Conservation (phyloP, 2,113 vertebrate genomes). For the Edolisoma coerulescens region DNA sequence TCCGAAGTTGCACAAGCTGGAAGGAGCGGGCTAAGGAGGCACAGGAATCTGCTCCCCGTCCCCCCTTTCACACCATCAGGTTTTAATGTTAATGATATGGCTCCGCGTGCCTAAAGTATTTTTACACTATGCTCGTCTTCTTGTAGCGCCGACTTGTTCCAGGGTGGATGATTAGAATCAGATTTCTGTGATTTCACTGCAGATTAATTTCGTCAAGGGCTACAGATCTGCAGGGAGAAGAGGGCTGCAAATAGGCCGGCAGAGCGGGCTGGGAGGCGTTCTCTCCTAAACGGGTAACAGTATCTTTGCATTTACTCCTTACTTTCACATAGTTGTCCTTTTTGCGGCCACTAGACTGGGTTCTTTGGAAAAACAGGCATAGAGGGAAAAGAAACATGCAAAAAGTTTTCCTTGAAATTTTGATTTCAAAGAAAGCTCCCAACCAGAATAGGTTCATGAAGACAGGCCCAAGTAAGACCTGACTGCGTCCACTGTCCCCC, state of each 20-base stretch:
- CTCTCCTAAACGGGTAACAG: neutral
- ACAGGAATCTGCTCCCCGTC: neutral
- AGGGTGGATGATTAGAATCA: conserved; percentile 34
- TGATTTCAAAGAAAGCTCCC: neutral
- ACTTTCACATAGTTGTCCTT: neutral
- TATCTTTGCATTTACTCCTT: neutral
- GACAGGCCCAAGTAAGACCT: neutral
- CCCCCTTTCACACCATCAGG: neutral
- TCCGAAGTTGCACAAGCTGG: neutral
- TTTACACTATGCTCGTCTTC: neutral
- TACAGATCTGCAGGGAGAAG: neutral
- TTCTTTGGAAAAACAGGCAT: neutral
- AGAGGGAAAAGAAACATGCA: neutral
- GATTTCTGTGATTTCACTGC: conserved; percentile 55
- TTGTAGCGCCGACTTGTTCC: neutral
- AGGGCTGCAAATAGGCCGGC: neutral
- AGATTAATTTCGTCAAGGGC: conserved; percentile 20
- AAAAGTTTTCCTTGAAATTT: neutral
- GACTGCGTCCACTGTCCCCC: neutral
- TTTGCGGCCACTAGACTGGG: neutral
- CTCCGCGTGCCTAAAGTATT: neutral
- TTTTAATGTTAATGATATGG: neutral
- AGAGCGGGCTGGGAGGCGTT: accelerated
- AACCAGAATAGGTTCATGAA: neutral
- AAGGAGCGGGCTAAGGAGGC: neutral